These are phyloP conservation scores for Sericinus montela DNA, from an alignment of 2,888 invertebrate genomes.

Conservation along the genomic window DNA sequence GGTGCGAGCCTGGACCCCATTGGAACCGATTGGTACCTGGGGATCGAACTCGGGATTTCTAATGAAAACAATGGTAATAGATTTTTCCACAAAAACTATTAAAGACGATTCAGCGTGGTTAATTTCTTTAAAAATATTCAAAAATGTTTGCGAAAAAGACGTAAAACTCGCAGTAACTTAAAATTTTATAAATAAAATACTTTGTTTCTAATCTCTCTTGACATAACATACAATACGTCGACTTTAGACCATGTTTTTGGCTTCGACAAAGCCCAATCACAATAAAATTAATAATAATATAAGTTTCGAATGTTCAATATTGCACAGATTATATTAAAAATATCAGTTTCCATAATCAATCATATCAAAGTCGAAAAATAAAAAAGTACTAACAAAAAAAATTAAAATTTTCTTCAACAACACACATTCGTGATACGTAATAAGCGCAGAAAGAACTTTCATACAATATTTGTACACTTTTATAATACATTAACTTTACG, in stretches of 20 bases:
- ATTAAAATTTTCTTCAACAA: background rate
- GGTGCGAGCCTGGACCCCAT: no score
- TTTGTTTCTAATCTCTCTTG: no score
- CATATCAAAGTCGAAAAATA: background rate
- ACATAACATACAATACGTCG: no score
- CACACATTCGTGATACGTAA: background rate
- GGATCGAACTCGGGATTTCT: no score
- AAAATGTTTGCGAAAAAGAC: no score
- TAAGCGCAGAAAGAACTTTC: constrained; percentile 1
- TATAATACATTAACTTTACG: constrained; percentile 11
- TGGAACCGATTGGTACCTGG: no score
- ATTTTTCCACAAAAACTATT: no score
- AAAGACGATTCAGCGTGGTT: no score
- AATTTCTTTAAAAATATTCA: no score
- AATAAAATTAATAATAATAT: background rate
- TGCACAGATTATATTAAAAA: constrained; percentile 13
- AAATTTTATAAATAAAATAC: background rate
- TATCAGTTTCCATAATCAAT: constrained; percentile 2
- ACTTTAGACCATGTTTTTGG: background rate
- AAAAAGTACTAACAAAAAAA: no score
- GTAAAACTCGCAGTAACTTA: no score
- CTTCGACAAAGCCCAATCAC: background rate
- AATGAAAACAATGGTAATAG: no score
- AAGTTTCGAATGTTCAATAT: background rate
- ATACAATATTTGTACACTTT: constrained; percentile 14